A percentile compares a stretch with the other conserved stretches of the same genome.
phyloP scores from a whole-genome alignment of 2,797 vertebrate genomes.

The Poeciliopsis turneri region DNA sequence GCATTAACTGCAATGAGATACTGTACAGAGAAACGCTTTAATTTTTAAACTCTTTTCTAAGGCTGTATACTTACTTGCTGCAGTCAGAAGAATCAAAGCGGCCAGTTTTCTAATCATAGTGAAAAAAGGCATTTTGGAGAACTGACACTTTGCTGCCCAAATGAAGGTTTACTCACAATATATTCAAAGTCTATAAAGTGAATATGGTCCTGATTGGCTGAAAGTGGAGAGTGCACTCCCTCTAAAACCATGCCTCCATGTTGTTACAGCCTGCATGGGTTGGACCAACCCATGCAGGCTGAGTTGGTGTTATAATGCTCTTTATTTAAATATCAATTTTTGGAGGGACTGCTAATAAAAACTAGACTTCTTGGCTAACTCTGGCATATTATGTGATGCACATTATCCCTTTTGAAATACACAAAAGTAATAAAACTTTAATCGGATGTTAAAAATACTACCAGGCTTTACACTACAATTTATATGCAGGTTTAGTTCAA shows the following conservation, averaged over 20 bases:
- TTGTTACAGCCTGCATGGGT: not conserved
- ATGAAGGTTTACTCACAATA: not conserved
- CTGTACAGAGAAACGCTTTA: no score
- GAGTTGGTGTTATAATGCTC: not conserved
- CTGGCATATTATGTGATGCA: no score
- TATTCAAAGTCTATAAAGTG: not conserved
- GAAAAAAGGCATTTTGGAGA: not conserved
- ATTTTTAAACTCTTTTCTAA: no score
- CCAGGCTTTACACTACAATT: not conserved
- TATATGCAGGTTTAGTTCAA: not conserved
- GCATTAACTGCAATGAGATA: not conserved
- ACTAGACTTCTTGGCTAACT: no score
- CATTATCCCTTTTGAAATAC: no score
- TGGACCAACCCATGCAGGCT: not conserved
- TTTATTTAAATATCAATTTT: not conserved
- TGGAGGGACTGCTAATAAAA: no score
- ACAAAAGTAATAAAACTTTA: no score
- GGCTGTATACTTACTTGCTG: not conserved
- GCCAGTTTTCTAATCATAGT: constrained; percentile 16
- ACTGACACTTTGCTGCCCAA: not conserved
- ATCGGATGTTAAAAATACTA: not conserved
- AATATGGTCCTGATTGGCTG: constrained; percentile 28
- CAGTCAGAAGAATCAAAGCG: constrained; percentile 16
- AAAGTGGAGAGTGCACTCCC: not conserved
- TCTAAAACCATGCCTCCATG: not conserved